Base-by-base conservation (phyloP, 2,113 vertebrate genomes). In the Tichodroma muraria region DNA sequence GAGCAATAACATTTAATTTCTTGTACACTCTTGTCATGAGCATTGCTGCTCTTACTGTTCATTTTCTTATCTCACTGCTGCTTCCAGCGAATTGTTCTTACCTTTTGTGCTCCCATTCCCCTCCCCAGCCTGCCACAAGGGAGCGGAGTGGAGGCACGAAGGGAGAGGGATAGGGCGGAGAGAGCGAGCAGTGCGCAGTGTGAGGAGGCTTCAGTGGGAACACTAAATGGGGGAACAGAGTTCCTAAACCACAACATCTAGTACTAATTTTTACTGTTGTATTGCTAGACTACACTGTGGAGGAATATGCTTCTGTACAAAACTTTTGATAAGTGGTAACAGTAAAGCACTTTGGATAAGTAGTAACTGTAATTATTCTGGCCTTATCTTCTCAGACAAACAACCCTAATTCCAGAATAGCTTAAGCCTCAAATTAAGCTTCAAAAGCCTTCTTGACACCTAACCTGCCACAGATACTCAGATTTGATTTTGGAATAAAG, bases 181-280 rank as follows among this genome's bases (percentile, higher is more conserved):
- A 11, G n/a, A 70, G 19, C 0, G 0, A 45, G n/a, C 15, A 37
- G 42, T 8, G 8, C 1, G 0, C 28, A 27, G 9, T 31, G 65
- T 44, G 13, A 35, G 23, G 27, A 10, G 35, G 14, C 27, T 64
- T 42, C 49, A 42, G 21, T 44, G 15, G 44, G 10, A 59, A 5
- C 37, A 19, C 8, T 20, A 14, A 33, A 50, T 23, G 20, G 23
- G 22, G 59, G 33, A 59, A 52, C 13, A 23, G 12, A 31, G 15
- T 5, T 57, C 23, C 37, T 50, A 65, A 57, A 50, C 35, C 49
- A 57, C 22, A 33, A 14, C 13, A 28, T 8, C 30, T 40, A 38
- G 1, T 35, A n/a, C n/a, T 83, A 57, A 57, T 57, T 8, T 78
- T 83, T 22, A 73, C 3, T 24, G 10, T 23, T 68, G 7, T 31